Evolutionary conservation across 2,888 invertebrate species (phyloP), one percentile per base, ranked within the genome.

Genomic region (Choreutis nemorana): DNA sequence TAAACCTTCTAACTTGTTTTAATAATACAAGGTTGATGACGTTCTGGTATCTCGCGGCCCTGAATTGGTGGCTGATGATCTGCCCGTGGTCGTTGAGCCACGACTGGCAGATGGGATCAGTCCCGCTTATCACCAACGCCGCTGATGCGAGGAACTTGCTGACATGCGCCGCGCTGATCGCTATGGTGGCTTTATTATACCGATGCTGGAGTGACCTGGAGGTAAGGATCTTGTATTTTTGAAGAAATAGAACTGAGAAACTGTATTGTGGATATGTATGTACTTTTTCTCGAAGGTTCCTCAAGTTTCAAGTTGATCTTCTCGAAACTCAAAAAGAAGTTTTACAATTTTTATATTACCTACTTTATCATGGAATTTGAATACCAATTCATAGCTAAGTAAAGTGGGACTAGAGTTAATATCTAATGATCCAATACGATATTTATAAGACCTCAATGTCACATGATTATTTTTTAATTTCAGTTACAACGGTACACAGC

Each of bases 21-120:
- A n/a, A n/a, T n/a, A n/a, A n/a, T n/a, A n/a, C n/a, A 82, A 93
- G 92, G 57, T 70, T 90, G 45, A 75, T 91, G 66, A 92, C 91
- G 1, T 91, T 90, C 68, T 86, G 87, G 59, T 92, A 91, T 70
- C 68, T 94, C 52, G 87, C 90, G 4, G 88, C 88, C 1, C 87
- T 91, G 73, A 93, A 93, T 77, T 85, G 87, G 80, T 90, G 90
- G 89, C 66, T 94, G 36, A 72, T 93, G n/a, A 68, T 93, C 30
- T 89, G 87, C 40, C 93, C 93, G 1, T 83, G 84, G 49, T 84
- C 84, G 1, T 78, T 93, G 26, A 89, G 90, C 44, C 92, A 93
- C 56, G 94, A 94, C 64, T 94, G 93, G 93, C 92, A 93, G 72
- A 89, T 91, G 87, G 91, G 90, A 4, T 91, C 91, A 8, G 86